Base-by-base conservation (phyloP, 1,140 invertebrate genomes). In the Cylas formicarius region DNA sequence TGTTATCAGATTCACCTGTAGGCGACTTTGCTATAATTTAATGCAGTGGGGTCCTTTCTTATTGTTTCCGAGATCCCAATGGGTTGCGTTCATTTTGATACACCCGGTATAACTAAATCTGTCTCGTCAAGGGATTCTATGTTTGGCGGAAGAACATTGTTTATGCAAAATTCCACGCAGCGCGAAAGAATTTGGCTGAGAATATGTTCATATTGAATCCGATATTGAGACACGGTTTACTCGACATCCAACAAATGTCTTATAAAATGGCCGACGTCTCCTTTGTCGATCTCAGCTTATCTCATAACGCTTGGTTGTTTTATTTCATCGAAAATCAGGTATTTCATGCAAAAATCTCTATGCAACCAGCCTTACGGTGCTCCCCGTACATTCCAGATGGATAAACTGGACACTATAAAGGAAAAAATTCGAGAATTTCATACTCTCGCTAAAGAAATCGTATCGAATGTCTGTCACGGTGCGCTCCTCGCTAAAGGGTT, bases 71-170 rank as follows among this genome's bases (percentile, higher is more conserved):
- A n/a, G n/a, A n/a, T n/a, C n/a, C n/a, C n/a, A n/a, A n/a, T n/a
- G n/a, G n/a, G n/a, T n/a, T n/a, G n/a, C n/a, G n/a, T n/a, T n/a
- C n/a, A n/a, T n/a, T n/a, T n/a, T n/a, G n/a, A n/a, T n/a, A n/a
- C n/a, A n/a, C n/a, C n/a, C n/a, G n/a, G n/a, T n/a, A n/a, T n/a
- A n/a, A n/a, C n/a, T n/a, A n/a, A n/a, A n/a, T n/a, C n/a, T n/a
- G n/a, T n/a, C n/a, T n/a, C n/a, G n/a, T 22, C 11, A 2, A 48
- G 65, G 77, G 81, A 0, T 88, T 90, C 62, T 83, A 80, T 54
- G 73, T 82, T 0, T 90, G 87, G 87, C 69, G 75, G 24, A 84
- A 84, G 57, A 80, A 77, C n/a, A 75, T 90, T 11, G 67, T 75
- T 17, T 78, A 73, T 48, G 73, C 73, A 23, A 90, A 87, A 63